Evolutionary conservation across 2,888 invertebrate species (phyloP).

Genomic region (Pterobdella sp.): DNA sequence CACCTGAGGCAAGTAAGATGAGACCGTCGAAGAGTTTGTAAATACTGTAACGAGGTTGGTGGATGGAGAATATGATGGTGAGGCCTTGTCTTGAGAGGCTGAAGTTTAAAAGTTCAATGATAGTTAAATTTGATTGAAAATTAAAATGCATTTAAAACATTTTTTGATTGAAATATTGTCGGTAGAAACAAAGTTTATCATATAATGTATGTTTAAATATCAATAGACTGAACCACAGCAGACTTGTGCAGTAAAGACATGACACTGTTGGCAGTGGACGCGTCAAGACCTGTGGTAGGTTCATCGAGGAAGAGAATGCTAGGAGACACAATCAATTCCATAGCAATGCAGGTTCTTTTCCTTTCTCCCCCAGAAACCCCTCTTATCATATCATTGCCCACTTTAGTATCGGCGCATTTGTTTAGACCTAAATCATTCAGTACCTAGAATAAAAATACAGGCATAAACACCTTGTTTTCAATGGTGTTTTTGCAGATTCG

Average conservation of each 20-base stretch:
- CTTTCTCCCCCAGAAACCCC: slow-evolving; percentile 51
- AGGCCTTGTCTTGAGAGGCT: slow-evolving; percentile 47
- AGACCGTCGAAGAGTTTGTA: slow-evolving; percentile 48
- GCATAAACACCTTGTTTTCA: not conserved
- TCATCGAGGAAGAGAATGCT: slow-evolving; percentile 50
- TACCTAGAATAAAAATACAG: slow-evolving; percentile 35
- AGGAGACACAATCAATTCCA: slow-evolving; percentile 50
- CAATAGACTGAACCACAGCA: not conserved
- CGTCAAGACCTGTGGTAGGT: slow-evolving; percentile 51
- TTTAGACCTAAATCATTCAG: slow-evolving; percentile 47
- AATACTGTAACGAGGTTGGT: slow-evolving; percentile 51
- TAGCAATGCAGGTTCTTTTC: slow-evolving; percentile 42
- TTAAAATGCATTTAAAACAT: not conserved
- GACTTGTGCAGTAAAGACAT: slow-evolving; percentile 45
- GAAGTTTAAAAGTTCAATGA: not conserved
- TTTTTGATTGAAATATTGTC: no score
- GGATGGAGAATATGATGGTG: slow-evolving; percentile 51
- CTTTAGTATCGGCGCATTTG: slow-evolving; percentile 47
- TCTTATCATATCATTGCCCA: slow-evolving; percentile 49
- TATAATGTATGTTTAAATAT: not conserved
- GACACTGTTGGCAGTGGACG: slow-evolving; percentile 49
- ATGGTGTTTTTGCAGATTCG: not conserved
- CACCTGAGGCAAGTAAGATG: slow-evolving; percentile 45
- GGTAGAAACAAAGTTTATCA: no score
- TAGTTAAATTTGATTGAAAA: not conserved